Evolutionary conservation across 2,888 invertebrate species (phyloP), one percentile per base, ranked within the genome.

Genomic region (Amiota communis): DNA sequence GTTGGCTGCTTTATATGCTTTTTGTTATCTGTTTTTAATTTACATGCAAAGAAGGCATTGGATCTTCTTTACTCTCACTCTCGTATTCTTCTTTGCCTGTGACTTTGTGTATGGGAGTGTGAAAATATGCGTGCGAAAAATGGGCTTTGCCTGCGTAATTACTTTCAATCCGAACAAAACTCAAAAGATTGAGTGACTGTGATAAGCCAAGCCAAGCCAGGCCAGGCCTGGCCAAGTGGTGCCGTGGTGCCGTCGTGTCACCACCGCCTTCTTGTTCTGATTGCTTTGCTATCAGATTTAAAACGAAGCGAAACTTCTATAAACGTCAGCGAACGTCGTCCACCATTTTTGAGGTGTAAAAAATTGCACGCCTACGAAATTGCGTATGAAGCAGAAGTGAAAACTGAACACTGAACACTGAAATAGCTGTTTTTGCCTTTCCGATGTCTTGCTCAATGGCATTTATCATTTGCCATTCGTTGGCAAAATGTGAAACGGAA

Each of bases 61-160:
- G 13, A 46, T n/a, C 64, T 10, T 36, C 36, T 36, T 36, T 6
- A 6, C 36, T 36, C 6, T 6, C 36, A 4, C 8, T 6, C 36
- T 6, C 36, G 0, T 6, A 6, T 36, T 36, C 36, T 49, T n/a
- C 20, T 1, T 48, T 48, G 23, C 61, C 36, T 53, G 59, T 67
- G 17, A 36, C 48, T 69, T 8, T 53, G 67, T 36, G 4, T 20
- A 56, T 70, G 56, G 20, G 78, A 80, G 81, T 84, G 86, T 82
- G 84, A 85, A 86, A 81, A 81, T 85, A 87, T 88, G 88, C 87
- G 87, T 87, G 87, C 81, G 83, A 87, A 87, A 88, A 86, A 86
- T 87, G 81, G 87, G 87, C 87, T 86, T 86, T 85, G 36, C 79
- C 88, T 82, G 77, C 80, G 80, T 87, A 87, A 88, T 87, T 87